Evolutionary conservation across 2,797 vertebrate genomes (phyloP), one percentile per base, ranked within the genome.

Genomic region (Onychomys torridus): DNA sequence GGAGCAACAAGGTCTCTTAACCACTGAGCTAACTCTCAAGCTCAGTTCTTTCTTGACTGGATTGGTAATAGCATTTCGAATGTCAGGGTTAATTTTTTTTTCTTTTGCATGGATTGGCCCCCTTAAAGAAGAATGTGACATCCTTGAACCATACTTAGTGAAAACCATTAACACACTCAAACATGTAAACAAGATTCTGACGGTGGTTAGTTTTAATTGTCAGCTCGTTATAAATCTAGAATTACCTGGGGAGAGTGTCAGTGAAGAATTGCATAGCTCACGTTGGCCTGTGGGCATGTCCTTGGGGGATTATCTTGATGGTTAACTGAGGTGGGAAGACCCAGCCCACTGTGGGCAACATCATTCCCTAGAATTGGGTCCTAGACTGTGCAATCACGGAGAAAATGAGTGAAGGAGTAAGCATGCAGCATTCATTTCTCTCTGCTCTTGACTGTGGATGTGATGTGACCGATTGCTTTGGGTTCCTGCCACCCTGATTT

Each of bases 21-120:
- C 29, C 83, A 67, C 11, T 49, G 11, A 46, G 40, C 29, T 8
- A 67, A 34, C 29, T 40, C 40, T 84, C 40, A 1, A 67, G 17
- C 6, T 10, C 43, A n/a, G 83, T 23, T 49, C 1, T 61, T 73
- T 96, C 61, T 88, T 89, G 94, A 65, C 37, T 49, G n/a, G 52
- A 75, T 16, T 37, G 69, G 81, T n/a, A 61, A 69, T 55, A 34
- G 32, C 71, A 88, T 93, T 96, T 81, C 81, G 67, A 92, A 55
- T 59, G 43, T 59, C n/a, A 96, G 27, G 76, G 73, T 21, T 75
- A 94, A 5, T 8, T 12, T 67, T 79, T 86, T 27, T 79, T 78
- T 19, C 43, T 77, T 52, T 52, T 49, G 40, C 34, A 29, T 91
- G 52, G 43, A 86, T 1, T 84, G 57, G 43, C 43, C 43, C 49